Evolutionary conservation across 2,113 vertebrate species (phyloP), one percentile per base, ranked within the genome.

Genomic region (Bubo scandiacus): DNA sequence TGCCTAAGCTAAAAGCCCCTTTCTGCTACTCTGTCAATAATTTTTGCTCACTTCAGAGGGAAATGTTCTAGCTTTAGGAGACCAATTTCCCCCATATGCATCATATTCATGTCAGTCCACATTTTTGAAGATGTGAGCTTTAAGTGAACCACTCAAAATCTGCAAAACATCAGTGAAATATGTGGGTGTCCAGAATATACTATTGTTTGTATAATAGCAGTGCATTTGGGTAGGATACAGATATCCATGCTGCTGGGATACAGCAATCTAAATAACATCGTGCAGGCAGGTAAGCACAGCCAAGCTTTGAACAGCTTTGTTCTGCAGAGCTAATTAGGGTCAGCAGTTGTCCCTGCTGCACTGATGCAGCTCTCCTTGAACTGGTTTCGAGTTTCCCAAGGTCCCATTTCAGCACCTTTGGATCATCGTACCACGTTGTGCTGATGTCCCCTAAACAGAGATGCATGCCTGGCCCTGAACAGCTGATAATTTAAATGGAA

Each of bases 401-500:
- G 38, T 27, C 29, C 20, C 68, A 26, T 23, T 68, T 62, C 49
- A 81, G 19, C 23, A 26, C 12, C 55, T 85, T 61, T 6, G 5
- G 12, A 11, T 34, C 13, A 6, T 43, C 1, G 0, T 12, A n/a
- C 58, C 16, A 6, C 5, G 19, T 9, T 51, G 14, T 58, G 49
- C 63, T 30, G 43, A 40, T 36, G 34, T 52, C 29, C 27, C 38
- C 58, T 59, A 19, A 71, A n/a, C 4, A 7, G 25, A 47, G 20
- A 13, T 32, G 22, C 7, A 4, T 55, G 23, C 32, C 7, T 8
- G 0, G 34, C 34, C 43, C 25, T 20, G 34, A 68, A 14, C 15
- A 68, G 30, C 25, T 59, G 38, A 32, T 42, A 7, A 27, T 20
- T 45, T 42, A 17, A 29, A 38, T 7, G 26, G 54, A 62, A 91